These are phyloP conservation scores for Ptychadena robeensis DNA, from an alignment of 2,797 vertebrate genomes.

Conservation along the genomic window DNA sequence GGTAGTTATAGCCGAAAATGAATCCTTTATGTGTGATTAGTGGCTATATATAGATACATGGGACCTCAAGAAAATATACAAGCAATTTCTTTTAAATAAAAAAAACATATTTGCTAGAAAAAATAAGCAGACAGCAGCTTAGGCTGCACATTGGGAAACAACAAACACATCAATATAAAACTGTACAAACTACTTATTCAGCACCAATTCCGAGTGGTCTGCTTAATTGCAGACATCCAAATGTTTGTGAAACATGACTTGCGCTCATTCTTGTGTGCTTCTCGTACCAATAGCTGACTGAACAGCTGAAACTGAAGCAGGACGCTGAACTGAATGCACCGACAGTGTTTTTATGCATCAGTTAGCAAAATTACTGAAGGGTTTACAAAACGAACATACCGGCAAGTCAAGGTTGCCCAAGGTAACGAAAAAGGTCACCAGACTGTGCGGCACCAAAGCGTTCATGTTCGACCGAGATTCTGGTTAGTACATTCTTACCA, in stretches of 20 bases:
- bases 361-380: slow-evolving; percentile 46
- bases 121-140: slow-evolving; percentile 13
- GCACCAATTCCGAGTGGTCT: slow-evolving; percentile 13
- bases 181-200: slow-evolving; percentile 49
- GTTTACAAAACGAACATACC: slow-evolving; percentile 35
- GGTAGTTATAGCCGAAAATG: neutral
- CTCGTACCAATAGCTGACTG: slow-evolving; percentile 41
- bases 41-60: neutral
- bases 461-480: neutral
- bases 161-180: slow-evolving; percentile 27
- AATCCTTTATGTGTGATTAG: neutral
- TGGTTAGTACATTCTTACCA: neutral
- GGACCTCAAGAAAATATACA: neutral
- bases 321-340: slow-evolving; percentile 37
- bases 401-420: slow-evolving; percentile 53
- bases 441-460: slow-evolving; percentile 46
- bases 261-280: slow-evolving; percentile 33
- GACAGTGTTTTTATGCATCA: slow-evolving; percentile 55
- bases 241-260: slow-evolving; percentile 57
- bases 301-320: slow-evolving; percentile 43
- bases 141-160: slow-evolving; percentile 23
- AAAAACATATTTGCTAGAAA: slow-evolving; percentile 16
- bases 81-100: slow-evolving; percentile 4
- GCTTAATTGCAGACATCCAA: slow-evolving; percentile 37
- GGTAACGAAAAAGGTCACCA: slow-evolving; percentile 49